Evolutionary conservation across 2,797 vertebrate species (phyloP), one percentile per base, ranked within the genome.

Genomic region (Dromococcyx pavoninus): DNA sequence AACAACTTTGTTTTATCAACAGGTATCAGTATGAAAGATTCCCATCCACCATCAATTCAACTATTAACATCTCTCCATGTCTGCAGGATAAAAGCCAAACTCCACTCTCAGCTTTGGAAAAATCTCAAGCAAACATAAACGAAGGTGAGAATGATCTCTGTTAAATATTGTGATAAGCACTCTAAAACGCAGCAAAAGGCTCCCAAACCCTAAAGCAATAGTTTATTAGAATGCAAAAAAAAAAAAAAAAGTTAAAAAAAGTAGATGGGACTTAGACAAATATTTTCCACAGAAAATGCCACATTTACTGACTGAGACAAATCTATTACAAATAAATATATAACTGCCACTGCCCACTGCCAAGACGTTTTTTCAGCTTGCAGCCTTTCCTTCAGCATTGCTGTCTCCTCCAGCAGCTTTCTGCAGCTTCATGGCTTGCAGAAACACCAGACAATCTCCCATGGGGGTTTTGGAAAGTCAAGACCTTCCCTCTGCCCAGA

Each of bases 1-100:
- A 41, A 75, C 71, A 96, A 70, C 67, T 79, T 90, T 97, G 25
- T 88, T 97, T 97, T 96, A 71, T 89, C 60, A 94, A 69, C 96
- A 99, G 99, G 91, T 99, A 99, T 94, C 96, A 95, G 73, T 99
- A 98, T 85, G 98, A 99, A 35, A 98, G 98, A 9, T 98, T 98
- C 74, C 93, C 97, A 93, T 97, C 98, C 94, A 97, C 96, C 24
- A 94, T 89, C 88, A 99, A 99, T 95, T 98, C 99, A 0, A 98
- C 98, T 75, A 86, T 93, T 33, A 98, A 94, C 95, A 94, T 97
- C 69, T 98, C 98, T 88, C 98, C 98, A 2, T 99, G 99, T 98
- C 90, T 97, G 33, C 95, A 96, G 77, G 95, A 98, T 10, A 97
- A 94, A 87, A 94, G 23, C 54, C 96, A 95, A n/a, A 72, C 95